A percentile compares a stretch with the other conserved stretches of the same genome.
Evolutionary conservation across 2,888 invertebrate genomes (phyloP).

Genomic region (Eudasyphora cyanicolor): DNA sequence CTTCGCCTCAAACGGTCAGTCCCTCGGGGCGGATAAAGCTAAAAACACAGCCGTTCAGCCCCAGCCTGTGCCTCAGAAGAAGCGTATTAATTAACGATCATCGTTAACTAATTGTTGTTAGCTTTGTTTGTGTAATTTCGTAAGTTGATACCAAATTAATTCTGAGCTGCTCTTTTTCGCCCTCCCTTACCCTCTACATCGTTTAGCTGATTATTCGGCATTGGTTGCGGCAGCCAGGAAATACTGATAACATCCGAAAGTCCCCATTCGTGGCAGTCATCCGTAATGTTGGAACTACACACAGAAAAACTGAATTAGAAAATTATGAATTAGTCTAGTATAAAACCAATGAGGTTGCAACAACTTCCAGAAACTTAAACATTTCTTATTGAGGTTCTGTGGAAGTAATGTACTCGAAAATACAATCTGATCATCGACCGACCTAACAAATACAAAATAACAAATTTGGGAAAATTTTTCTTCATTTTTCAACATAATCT

Average conservation of each 20-base stretch:
- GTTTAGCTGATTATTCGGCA: conserved; percentile 14
- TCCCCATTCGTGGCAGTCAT: background rate
- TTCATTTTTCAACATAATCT: too few relatives aligned
- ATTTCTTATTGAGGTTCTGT: too few relatives aligned
- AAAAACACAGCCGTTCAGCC: background rate
- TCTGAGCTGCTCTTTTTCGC: conserved; percentile 61
- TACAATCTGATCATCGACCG: too few relatives aligned
- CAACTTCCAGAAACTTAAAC: too few relatives aligned
- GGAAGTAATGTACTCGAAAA: too few relatives aligned
- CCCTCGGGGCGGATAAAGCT: conserved; percentile 52
- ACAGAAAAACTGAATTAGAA: too few relatives aligned
- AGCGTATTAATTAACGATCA: conserved; percentile 79
- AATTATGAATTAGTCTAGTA: too few relatives aligned
- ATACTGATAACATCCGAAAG: conserved; percentile 22
- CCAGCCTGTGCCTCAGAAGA: conserved; percentile 64
- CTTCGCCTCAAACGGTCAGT: conserved; percentile 3
- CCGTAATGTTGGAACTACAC: background rate
- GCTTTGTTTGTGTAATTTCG: conserved; percentile 77
- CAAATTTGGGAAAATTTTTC: too few relatives aligned
- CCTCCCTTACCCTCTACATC: background rate
- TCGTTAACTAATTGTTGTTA: conserved; percentile 79
- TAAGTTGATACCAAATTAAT: conserved; percentile 79
- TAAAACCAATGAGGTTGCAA: too few relatives aligned
- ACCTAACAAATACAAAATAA: too few relatives aligned
- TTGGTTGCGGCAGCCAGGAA: conserved; percentile 7